These are phyloP conservation scores for Epinotia bilunana DNA, from an alignment of 2,888 invertebrate species.

Conservation along the genomic window DNA sequence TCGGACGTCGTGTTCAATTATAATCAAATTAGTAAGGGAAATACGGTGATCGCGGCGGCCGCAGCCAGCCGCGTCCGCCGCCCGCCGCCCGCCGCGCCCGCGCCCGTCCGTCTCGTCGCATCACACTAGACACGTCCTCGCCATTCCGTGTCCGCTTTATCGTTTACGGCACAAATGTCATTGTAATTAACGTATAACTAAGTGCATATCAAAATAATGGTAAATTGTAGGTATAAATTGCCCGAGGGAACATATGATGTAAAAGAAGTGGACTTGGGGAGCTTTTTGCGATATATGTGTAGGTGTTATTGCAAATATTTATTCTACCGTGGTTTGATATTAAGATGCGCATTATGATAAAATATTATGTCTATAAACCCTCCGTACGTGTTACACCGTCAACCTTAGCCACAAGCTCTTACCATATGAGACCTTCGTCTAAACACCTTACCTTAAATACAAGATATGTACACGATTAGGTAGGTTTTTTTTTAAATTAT, in stretches of 20 bases:
- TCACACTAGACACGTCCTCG: conserved; percentile 8
- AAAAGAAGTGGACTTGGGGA: conserved; percentile 23
- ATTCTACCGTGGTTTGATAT: not conserved
- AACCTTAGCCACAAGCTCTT: too few relatives aligned
- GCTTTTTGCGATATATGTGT: conserved; percentile 24
- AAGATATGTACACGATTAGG: too few relatives aligned
- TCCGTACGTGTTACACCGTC: too few relatives aligned
- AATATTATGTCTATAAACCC: too few relatives aligned
- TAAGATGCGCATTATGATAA: too few relatives aligned
- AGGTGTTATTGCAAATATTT: not conserved
- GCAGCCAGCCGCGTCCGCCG: too few relatives aligned
- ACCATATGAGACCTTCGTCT: too few relatives aligned
- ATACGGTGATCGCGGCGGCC: not conserved
- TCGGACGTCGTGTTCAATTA: not conserved
- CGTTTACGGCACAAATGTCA: conserved; percentile 30
- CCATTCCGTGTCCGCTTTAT: conserved; percentile 2
- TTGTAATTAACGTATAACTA: conserved; percentile 27
- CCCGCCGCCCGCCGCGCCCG: too few relatives aligned
- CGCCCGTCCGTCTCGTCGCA: not conserved
- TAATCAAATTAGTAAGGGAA: not conserved
- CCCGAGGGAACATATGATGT: conserved; percentile 30
- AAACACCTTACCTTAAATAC: too few relatives aligned
- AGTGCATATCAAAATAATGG: conserved; percentile 33
- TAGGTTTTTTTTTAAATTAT: too few relatives aligned
- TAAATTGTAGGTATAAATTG: conserved; percentile 23